A percentile compares a stretch with the other conserved stretches of the same genome.
phyloP scores from a whole-genome alignment of 2,888 invertebrate genomes.

The Tipula vernalis region DNA sequence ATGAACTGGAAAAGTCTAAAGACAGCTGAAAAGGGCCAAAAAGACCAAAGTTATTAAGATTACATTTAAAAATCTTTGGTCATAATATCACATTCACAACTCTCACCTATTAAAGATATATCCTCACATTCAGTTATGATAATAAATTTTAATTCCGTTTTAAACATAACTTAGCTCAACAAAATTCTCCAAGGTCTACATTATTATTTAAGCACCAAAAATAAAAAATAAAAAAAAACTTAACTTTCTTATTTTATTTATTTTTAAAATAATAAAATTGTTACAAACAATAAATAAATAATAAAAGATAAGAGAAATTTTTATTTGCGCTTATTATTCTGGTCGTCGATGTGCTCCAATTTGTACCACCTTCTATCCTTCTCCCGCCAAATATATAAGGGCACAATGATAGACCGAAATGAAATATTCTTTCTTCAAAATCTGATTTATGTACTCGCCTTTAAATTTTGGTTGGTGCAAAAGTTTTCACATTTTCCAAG shows the following conservation, averaged over 20 bases:
- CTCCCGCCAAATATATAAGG: neutral
- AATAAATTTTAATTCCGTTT: neutral
- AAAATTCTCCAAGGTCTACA: neutral
- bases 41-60: no score
- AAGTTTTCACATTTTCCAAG: neutral
- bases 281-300: neutral
- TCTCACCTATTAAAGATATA: no score
- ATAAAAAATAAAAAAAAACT: neutral
- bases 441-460: neutral
- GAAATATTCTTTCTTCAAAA: neutral
- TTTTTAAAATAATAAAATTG: neutral
- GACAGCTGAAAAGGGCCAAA: no score
- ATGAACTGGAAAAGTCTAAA: no score
- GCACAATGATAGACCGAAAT: neutral
- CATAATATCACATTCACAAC: no score
- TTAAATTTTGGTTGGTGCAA: neutral
- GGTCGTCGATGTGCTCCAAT: neutral
- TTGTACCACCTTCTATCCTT: neutral
- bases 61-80: no score
- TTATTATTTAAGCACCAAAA: neutral
- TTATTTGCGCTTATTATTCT: neutral
- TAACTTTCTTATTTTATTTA: neutral
- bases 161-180: neutral
- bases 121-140: neutral
- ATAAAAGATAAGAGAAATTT: neutral